Base-by-base conservation (phyloP, 1,140 invertebrate genomes). In the Physella acuta region DNA sequence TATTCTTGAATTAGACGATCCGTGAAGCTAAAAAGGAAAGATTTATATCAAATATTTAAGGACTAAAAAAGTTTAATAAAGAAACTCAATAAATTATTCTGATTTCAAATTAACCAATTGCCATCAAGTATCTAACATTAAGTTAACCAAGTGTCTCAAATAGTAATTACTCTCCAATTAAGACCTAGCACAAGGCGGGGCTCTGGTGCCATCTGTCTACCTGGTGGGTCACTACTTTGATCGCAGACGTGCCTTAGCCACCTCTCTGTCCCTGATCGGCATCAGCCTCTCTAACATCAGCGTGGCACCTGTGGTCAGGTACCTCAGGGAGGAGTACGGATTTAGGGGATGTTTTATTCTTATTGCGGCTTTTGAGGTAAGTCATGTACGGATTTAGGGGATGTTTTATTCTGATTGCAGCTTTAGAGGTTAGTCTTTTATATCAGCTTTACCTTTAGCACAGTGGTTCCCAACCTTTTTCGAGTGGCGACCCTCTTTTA, bases 291-390 rank as follows among this genome's bases (percentile, higher is more conserved):
- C 31, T 24, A 11, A 3, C 4, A 37, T 61, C 34, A 36, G 14
- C 16, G 59, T 34, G 2, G 34, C 59, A 36, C 59, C 59, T 28
- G 17, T 61, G 33, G 39, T 61, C 28, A 31, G 33, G 8, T 61
- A 61, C 36, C 37, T 61, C 8, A 39, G 59, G 37, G 36, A 39
- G 3, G 59, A 61, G 39, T 61, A 61, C 39, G 59, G 59, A 2
- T 61, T 61, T 28, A 8, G 59, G 17, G 59, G 59, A 0, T 61
- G 33, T n/a, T 61, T 61, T 28, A 28, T 61, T 2, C 33, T 61
- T 24, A 28, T 61, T 3, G 33, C 59, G 1, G 59, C 31, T 24
- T n/a, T 37, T 39, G 59, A 61, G 59, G 59, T 61, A 61, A 44
- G 8, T 20, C 39, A n/a, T n/a, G 39, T 61, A 61, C 39, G 59